Evolutionary conservation across 2,888 invertebrate genomes (phyloP), one percentile per base, ranked within the genome.

Genomic region (Agrotis ipsilon): DNA sequence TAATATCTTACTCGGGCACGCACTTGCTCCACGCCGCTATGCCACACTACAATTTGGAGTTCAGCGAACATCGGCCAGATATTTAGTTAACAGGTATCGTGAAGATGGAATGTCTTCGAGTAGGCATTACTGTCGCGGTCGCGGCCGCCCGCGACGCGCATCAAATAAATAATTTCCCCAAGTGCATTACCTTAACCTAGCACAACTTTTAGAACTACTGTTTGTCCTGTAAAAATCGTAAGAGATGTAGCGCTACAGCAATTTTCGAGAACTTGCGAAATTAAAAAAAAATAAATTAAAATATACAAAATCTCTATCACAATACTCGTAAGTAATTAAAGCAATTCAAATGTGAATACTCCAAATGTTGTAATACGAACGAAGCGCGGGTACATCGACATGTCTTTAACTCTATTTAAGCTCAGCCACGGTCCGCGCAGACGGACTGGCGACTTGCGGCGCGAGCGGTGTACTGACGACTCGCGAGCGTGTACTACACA

Each of bases 281-380:
- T 94, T 94, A 94, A 93, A 95, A 94, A 39, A 93, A 95, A 96
- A 96, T 96, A 96, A 96, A 96, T 96, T 96, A 96, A 94, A 96
- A 95, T 96, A 96, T 96, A 96, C 96, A 96, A 96, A 95, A 96
- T 95, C 95, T 96, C 96, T 96, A 96, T 96, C 96, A 96, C 96
- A 96, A 96, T 96, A 96, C 96, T 96, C 95, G 96, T 96, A 96
- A 96, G 96, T 96, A 96, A 96, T 96, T 96, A 96, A 96, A 96
- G 96, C 96, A 92, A 96, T 95, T 94, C 94, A 94, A 93, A 92
- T 95, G 95, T 96, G 95, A 96, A 96, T 95, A 95, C 95, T 95
- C 94, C 94, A 94, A 94, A 94, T 90, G 92, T 94, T 92, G 94
- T 92, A 92, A 93, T 93, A 93, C 92, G 90, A 92, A 92, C 90